Evolutionary conservation across 2,113 vertebrate genomes (phyloP).

Genomic region (Thomomys bottae): DNA sequence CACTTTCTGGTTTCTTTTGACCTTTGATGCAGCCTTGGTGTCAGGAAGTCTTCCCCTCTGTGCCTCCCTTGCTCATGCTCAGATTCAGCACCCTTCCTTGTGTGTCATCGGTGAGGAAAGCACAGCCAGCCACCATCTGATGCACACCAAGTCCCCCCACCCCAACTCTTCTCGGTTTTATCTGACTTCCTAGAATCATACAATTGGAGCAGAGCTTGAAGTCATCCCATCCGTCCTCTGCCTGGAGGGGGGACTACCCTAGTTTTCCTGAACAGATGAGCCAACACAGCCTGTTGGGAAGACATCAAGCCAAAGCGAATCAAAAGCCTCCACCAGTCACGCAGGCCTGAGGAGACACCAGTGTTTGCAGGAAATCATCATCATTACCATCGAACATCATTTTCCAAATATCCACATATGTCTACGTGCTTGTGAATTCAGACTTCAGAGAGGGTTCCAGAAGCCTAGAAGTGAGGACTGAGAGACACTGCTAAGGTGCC

Average conservation of each 20-base stretch:
- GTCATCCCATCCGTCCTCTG: conserved; percentile 42
- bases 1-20: conserved; percentile 22
- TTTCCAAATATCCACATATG: conserved; percentile 73
- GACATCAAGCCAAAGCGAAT: conserved; percentile 68
- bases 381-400: conserved; percentile 75
- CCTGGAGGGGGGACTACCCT: conserved; percentile 43
- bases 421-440: conserved; percentile 49
- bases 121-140: conserved; percentile 65
- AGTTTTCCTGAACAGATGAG: conserved; percentile 52
- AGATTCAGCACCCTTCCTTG: conserved; percentile 59
- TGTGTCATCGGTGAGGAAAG: conserved; percentile 48
- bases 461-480: neutral
- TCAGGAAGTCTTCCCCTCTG: conserved; percentile 47
- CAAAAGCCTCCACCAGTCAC: conserved; percentile 60
- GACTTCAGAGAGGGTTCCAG: neutral
- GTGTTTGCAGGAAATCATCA: conserved; percentile 71
- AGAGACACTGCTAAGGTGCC: neutral
- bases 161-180: too few relatives aligned
- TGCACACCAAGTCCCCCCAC: neutral
- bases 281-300: conserved; percentile 67
- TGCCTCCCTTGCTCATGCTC: neutral
- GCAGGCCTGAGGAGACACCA: conserved; percentile 61
- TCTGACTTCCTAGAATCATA: conserved; percentile 48
- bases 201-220: conserved; percentile 53
- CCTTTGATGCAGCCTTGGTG: conserved; percentile 26